Evolutionary conservation across 1,140 invertebrate species (phyloP), one percentile per base, ranked within the genome.

Genomic region (Ooceraea biroi): DNA sequence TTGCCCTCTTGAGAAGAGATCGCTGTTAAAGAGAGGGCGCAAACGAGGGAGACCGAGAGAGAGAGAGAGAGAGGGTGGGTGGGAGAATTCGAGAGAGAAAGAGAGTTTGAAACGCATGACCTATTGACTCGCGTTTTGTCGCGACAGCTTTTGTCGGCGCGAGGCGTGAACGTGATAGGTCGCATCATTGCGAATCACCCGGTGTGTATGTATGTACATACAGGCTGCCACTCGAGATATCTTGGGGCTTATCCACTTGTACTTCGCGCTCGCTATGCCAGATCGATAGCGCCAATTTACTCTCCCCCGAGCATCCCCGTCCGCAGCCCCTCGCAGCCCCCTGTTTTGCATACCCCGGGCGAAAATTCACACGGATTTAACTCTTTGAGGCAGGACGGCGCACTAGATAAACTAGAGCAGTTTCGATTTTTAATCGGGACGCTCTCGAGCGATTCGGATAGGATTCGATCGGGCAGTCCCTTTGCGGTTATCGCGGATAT

Each of bases 201-300:
- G 65, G 25, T 80, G 65, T 77, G 44, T 65, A 60, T 36, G 36
- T 36, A 36, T 36, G 36, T 7, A 7, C 7, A 36, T 71, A 58
- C 76, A 58, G 27, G 52, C 76, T 80, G 76, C 65, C 76, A 80
- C 76, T 80, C 76, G 76, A 80, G 65, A 80, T 80, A 80, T 80
- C 76, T 80, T 80, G 76, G 36, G 36, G 76, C 36, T 80, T 46
- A 71, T 80, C 76, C 76, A 80, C 76, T 80, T 80, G 76, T 80
- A 80, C 76, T 80, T 80, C 19, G 76, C 44, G 55, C 44, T 30
- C 57, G 76, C 76, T 44, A 80, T 46, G 36, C 30, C 76, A 80
- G 65, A 80, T 80, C 76, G 50, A 80, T 80, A 80, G 76, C 44
- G 50, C 76, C 76, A 80, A 80, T 80, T 80, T 71, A 44, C 65